Base-by-base conservation (phyloP, 2,797 vertebrate species). In the Philypnodon macrostomus region DNA sequence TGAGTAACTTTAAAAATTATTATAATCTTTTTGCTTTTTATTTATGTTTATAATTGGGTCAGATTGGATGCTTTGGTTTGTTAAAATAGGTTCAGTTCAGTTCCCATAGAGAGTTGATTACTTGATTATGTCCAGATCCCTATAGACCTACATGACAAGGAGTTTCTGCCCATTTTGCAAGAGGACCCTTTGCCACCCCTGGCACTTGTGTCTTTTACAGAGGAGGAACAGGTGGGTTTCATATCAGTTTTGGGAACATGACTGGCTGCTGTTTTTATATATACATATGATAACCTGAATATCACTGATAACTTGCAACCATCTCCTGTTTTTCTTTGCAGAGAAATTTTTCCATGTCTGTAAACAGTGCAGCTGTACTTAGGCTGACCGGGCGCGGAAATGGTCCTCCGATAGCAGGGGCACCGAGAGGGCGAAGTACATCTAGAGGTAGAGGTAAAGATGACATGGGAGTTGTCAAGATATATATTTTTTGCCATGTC, bases 291-390 rank as follows among this genome's bases (percentile, higher is more conserved):
- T 40, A 7, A 51, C 8, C 7, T 15, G 13, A 65, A 13, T 17
- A 53, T 41, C 45, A 7, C 19, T 36, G 2, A 54, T 10, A 36
- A 5, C 38, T 13, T 14, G 0, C 9, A 44, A 23, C 50, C 42
- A 53, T 38, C 2, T 73, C 73, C 11, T 2, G 24, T n/a, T 29
- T 75, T 60, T 73, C 37, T 86, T 83, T 83, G 84, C 93, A 99
- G 96, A 97, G 96, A 89, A 99, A 98, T 90, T 98, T 98, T 90
- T 98, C 96, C 48, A 93, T 98, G 93, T 97, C 97, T 90, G 93
- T 98, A 90, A 99, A 98, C 90, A 98, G 97, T 85, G 90, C 93
- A 29, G 96, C 95, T 56, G 96, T 99, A 77, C 90, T 98, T 73
- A 89, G 95, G 47, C 88, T 97, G 84, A 96, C 90, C n/a, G 94